Conservation (phyloP, 2,888 invertebrate species). For the Pristionchus exspectatus region DNA sequence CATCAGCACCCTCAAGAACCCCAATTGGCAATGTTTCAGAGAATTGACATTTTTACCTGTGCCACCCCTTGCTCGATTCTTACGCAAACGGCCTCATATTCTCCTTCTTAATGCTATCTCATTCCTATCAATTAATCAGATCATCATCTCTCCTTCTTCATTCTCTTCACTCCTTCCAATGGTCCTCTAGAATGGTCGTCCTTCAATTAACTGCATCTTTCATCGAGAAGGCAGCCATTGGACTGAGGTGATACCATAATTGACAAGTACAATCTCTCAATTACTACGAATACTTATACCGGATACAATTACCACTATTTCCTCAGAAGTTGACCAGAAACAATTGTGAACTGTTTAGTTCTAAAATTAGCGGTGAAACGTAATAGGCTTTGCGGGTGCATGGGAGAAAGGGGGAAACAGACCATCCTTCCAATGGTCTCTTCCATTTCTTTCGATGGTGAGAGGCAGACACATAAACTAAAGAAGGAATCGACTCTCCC, state of each 20-base stretch:
- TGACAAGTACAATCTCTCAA: too few species aligned
- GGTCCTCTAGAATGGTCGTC: conserved; percentile 28
- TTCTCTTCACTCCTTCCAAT: neutral
- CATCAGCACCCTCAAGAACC: too few species aligned
- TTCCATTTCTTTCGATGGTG: neutral
- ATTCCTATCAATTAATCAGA: neutral
- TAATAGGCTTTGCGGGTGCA: neutral
- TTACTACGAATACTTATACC: too few species aligned
- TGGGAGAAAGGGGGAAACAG: neutral
- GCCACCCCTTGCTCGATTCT: too few species aligned
- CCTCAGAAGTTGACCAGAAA: neutral
- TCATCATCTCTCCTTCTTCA: neutral
- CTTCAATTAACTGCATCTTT: conserved; percentile 48
- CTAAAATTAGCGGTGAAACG: neutral
- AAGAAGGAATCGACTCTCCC: neutral
- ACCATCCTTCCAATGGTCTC: neutral
- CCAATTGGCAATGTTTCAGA: too few species aligned
- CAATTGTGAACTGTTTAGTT: neutral
- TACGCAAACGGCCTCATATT: too few species aligned
- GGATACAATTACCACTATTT: neutral
- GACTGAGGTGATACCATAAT: conserved; percentile 20
- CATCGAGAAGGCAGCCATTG: conserved; percentile 52
- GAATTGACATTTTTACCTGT: too few species aligned
- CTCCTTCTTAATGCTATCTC: neutral
- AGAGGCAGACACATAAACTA: neutral